Conservation (phyloP, 2,888 invertebrate genomes). For the Luperina testacea region DNA sequence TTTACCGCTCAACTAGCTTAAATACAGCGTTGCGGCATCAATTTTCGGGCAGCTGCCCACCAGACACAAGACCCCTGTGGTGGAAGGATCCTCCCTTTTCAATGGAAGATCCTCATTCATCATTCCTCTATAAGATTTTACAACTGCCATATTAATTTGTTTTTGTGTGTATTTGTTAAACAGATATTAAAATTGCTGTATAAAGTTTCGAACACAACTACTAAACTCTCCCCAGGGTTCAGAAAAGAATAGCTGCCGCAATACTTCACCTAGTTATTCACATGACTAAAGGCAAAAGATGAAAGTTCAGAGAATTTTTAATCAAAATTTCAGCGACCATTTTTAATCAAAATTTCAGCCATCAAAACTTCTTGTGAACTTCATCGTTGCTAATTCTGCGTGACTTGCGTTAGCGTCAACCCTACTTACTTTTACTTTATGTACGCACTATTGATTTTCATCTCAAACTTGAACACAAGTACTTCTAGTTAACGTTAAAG, state of each 20-base stretch:
- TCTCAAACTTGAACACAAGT: slow-evolving; percentile 12
- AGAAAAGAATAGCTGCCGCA: background rate
- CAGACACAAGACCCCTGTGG: too few species aligned
- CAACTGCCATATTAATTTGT: background rate
- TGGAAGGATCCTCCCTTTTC: too few species aligned
- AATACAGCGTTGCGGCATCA: too few species aligned
- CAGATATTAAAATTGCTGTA: background rate
- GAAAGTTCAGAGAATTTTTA: background rate
- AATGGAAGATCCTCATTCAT: too few species aligned
- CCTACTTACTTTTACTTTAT: background rate
- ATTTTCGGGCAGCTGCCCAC: too few species aligned
- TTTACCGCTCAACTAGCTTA: too few species aligned
- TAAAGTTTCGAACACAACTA: background rate
- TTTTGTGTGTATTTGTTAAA: background rate
- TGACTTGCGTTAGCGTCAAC: background rate
- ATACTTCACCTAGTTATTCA: background rate
- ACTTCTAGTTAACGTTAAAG: slow-evolving; percentile 17
- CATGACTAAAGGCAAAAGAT: background rate
- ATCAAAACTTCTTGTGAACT: background rate
- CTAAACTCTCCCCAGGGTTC: background rate
- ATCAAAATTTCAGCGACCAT: background rate
- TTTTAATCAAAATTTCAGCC: background rate
- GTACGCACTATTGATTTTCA: slow-evolving; percentile 15
- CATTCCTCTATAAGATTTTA: too few species aligned
- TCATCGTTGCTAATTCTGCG: background rate